phyloP scores from a whole-genome alignment of 2,888 invertebrate genomes.

The Scaptomyza flava region DNA sequence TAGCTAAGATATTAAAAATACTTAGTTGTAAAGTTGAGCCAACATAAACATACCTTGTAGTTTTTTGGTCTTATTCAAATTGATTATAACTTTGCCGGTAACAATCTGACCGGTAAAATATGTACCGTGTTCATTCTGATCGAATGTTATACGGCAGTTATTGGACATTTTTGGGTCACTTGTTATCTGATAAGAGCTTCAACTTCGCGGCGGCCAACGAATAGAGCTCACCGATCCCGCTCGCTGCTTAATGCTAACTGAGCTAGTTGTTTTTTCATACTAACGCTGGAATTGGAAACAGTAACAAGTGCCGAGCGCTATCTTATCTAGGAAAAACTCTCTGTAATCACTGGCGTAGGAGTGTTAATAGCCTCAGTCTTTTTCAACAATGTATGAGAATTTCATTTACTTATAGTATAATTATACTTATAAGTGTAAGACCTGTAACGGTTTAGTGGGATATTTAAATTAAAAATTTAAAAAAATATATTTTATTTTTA shows the following conservation, averaged over 20 bases:
- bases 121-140: constrained; percentile 88
- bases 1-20: constrained; percentile 4
- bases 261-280: constrained; percentile 7
- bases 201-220: not conserved
- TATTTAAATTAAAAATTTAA: too few relatives aligned
- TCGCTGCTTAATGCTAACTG: constrained; percentile 57
- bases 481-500: too few relatives aligned
- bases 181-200: not conserved
- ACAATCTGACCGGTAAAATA: constrained; percentile 83
- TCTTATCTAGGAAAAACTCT: constrained; percentile 37
- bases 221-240: constrained; percentile 41
- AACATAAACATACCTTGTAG: constrained; percentile 74
- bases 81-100: constrained; percentile 80
- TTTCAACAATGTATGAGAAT: not conserved
- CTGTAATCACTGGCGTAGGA: constrained; percentile 30
- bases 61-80: constrained; percentile 80
- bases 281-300: constrained; percentile 20
- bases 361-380: constrained; percentile 3
- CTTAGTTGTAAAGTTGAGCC: not conserved
- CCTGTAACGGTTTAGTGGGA: too few relatives aligned
- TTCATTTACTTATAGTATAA: not conserved
- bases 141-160: constrained; percentile 83
- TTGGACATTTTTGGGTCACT: constrained; percentile 63
- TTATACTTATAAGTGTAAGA: too few relatives aligned
- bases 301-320: constrained; percentile 25